Evolutionary conservation across 1,140 invertebrate genomes (phyloP), one percentile per base, ranked within the genome.

Genomic region (Diorhabda carinulata): DNA sequence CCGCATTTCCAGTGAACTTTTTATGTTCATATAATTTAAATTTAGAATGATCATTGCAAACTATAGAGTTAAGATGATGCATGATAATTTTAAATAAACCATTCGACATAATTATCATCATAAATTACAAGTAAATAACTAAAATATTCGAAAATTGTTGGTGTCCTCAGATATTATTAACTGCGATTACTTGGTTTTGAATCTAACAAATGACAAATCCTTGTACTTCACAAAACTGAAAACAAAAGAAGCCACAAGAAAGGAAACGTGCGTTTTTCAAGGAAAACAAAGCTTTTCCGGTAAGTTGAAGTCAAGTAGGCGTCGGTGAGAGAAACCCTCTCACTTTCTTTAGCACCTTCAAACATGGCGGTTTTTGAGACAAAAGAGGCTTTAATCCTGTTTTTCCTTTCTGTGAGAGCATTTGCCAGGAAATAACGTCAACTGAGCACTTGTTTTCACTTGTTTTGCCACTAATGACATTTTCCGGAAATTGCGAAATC

Each of bases 271-370:
- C 47, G 47, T 52, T 52, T 52, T 52, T 52, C 6, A 52, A 52
- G 47, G 47, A 52, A 52, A 52, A 52, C 47, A 52, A 52, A 52
- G 47, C 6, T 52, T 52, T 52, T 52, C 47, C 47, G 47, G 47
- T 52, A 52, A 52, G 47, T 52, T 52, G 47, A 52, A 52, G 47
- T 52, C 47, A 52, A 52, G 47, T 52, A 52, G 47, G 47, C 47
- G 47, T 52, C n/a, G n/a, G 47, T n/a, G 47, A 4, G 47, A 52
- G 47, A 52, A 52, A 52, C 47, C 47, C 47, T 52, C 47, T 52
- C 47, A 52, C 47, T 52, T 52, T 52, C 47, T 52, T 52, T 52
- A 52, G 47, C 47, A 52, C 47, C 47, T 52, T 52, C n/a, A 52
- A 52, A 52, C 4, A 52, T 52, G 6, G 47, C n/a, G 47, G 47